Percentiles rank a stretch among this genome's conserved stretches.
Evolutionary conservation across 2,888 invertebrate species (phyloP).

Genomic region (Nezara viridula): DNA sequence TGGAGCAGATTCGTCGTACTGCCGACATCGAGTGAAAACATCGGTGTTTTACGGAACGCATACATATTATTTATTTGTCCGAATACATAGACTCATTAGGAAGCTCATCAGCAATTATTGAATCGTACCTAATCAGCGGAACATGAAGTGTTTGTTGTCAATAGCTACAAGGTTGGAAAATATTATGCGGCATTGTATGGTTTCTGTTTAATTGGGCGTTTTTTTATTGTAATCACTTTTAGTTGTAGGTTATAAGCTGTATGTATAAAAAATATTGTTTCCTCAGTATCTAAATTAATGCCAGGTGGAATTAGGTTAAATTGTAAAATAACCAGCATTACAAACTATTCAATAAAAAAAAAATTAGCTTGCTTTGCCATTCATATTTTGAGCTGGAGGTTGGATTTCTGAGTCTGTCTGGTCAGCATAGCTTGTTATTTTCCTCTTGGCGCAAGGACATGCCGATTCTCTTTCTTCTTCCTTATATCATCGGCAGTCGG

Average conservation of each 20-base stretch:
- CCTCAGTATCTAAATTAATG: not conserved
- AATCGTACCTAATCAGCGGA: not conserved
- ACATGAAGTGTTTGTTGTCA: slow-evolving; percentile 6
- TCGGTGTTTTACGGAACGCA: not conserved
- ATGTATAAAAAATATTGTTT: no score
- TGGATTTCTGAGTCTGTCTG: not conserved
- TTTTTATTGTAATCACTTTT: not conserved
- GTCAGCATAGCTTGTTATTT: not conserved
- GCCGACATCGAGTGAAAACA: not conserved
- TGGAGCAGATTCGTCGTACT: not conserved
- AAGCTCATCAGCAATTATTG: slow-evolving; percentile 20
- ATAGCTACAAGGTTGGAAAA: slow-evolving; percentile 35
- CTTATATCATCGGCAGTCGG: not conserved
- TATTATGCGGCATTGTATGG: slow-evolving; percentile 21
- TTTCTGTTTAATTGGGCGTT: not conserved
- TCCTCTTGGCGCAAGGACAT: not conserved
- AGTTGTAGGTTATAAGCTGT: not conserved
- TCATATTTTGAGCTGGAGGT: not conserved
- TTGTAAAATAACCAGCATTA: not conserved
- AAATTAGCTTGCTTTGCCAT: not conserved
- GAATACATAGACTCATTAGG: not conserved
- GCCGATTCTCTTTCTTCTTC: not conserved
- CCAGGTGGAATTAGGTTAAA: not conserved
- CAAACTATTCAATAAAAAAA: not conserved
- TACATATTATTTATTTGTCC: not conserved